A percentile compares a stretch with the other conserved stretches of the same genome.
Conservation (phyloP, 2,888 invertebrate genomes). For the Euzophera pinguis region DNA sequence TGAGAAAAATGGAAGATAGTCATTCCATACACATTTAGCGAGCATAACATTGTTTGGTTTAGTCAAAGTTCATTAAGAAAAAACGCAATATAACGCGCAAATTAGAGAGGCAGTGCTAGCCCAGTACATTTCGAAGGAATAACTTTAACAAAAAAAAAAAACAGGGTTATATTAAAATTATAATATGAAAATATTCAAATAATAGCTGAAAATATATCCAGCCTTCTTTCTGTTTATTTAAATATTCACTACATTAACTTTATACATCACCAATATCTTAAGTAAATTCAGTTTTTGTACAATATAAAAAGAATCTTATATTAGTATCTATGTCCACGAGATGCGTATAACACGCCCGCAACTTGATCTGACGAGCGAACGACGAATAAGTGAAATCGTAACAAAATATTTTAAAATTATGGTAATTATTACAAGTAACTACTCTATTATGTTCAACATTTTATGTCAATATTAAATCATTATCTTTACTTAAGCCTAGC, state of each 20-base stretch:
- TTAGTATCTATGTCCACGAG: slow-evolving; percentile 68
- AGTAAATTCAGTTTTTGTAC: slow-evolving; percentile 80
- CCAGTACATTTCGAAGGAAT: slow-evolving; percentile 71
- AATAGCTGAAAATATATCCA: slow-evolving; percentile 72
- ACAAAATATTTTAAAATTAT: slow-evolving; percentile 75
- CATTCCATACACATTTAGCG: neutral
- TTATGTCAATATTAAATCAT: slow-evolving; percentile 77
- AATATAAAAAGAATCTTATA: slow-evolving; percentile 79
- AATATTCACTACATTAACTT: slow-evolving; percentile 78
- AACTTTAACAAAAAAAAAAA: slow-evolving; percentile 74
- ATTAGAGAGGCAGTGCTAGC: slow-evolving; percentile 38
- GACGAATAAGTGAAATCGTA: slow-evolving; percentile 68
- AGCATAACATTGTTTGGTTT: neutral
- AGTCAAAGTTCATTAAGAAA: slow-evolving; percentile 13
- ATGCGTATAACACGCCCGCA: slow-evolving; percentile 65
- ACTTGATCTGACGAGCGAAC: slow-evolving; percentile 71
- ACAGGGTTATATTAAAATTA: slow-evolving; percentile 80
- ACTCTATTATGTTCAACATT: slow-evolving; percentile 79
- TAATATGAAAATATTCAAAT: slow-evolving; percentile 81
- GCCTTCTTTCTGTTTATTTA: slow-evolving; percentile 77
- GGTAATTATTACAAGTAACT: slow-evolving; percentile 77
- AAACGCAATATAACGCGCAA: slow-evolving; percentile 15
- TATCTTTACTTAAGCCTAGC: slow-evolving; percentile 73
- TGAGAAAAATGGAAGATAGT: neutral
- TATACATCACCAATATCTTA: slow-evolving; percentile 80